phyloP scores from a whole-genome alignment of 2,888 invertebrate genomes.

The Exephanes ischioxanthus region DNA sequence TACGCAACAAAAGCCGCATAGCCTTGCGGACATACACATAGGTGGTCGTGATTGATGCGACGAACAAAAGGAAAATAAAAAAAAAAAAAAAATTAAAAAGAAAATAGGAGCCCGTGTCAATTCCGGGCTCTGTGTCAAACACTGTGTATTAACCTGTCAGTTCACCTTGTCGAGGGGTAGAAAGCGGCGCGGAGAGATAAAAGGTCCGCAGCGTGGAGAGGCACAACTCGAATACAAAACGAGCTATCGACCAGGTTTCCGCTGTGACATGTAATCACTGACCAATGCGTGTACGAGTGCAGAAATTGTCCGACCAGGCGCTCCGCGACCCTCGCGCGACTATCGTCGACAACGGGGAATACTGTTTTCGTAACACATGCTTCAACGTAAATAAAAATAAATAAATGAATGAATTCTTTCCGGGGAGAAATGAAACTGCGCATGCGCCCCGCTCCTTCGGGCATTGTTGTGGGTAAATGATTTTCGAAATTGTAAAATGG shows the following conservation, averaged over 20 bases:
- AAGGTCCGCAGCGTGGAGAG: conserved; percentile 7
- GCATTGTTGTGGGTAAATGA: too few species aligned
- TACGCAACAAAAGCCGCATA: not conserved
- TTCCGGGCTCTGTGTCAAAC: too few species aligned
- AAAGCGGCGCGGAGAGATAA: conserved; percentile 12
- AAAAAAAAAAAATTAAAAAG: not conserved
- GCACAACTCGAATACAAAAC: conserved; percentile 54
- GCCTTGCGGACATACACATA: not conserved
- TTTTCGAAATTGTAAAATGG: too few species aligned
- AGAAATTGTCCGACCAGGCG: not conserved
- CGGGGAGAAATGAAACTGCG: too few species aligned
- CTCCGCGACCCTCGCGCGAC: too few species aligned
- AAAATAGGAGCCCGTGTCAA: too few species aligned
- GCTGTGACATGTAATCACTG: conserved; percentile 53
- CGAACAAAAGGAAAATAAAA: not conserved
- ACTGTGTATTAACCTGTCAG: conserved; percentile 50
- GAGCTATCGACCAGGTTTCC: conserved; percentile 54
- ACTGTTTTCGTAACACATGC: too few species aligned
- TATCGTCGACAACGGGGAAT: too few species aligned
- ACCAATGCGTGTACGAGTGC: conserved; percentile 28
- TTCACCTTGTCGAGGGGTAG: conserved; percentile 54
- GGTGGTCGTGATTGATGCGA: not conserved
- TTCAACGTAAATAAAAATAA: too few species aligned
- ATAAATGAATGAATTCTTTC: too few species aligned
- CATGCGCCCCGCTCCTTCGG: too few species aligned